Evolutionary conservation across 2,113 vertebrate species (phyloP).

Genomic region (Menura novaehollandiae): DNA sequence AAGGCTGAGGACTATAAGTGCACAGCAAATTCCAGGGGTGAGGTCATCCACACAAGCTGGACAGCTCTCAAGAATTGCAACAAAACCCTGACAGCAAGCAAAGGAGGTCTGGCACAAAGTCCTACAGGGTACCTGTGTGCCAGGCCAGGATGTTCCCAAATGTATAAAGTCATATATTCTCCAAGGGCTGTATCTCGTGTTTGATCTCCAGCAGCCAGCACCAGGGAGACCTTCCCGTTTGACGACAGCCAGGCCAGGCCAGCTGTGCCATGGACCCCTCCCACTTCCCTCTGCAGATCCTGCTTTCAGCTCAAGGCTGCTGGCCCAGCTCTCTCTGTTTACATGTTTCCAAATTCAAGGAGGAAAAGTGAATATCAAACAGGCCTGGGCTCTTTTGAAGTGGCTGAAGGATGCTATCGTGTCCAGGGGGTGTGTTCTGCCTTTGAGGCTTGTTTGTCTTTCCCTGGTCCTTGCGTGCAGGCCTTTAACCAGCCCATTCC

Average conservation of each 20-base stretch:
- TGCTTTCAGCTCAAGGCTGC: conserved; percentile 5
- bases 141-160: not conserved
- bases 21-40: not conserved
- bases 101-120: not conserved
- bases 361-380: conserved; percentile 68
- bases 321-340: conserved; percentile 32
- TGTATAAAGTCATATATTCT: not conserved
- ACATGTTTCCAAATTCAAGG: conserved; percentile 45
- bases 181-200: not conserved
- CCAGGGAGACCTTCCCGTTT: not conserved
- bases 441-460: conserved; percentile 58
- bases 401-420: conserved; percentile 45
- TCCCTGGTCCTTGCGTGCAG: not conserved
- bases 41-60: not conserved
- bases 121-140: not conserved
- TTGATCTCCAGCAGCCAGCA: conserved; percentile 14
- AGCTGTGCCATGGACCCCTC: not conserved
- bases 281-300: not conserved
- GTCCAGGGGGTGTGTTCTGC: not conserved
- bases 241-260: conserved; percentile 23
- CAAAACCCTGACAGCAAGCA: not conserved
- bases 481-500: not conserved
- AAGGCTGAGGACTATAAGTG: not conserved
- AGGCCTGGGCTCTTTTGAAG: conserved; percentile 57
- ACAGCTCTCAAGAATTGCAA: not conserved